phyloP scores from a whole-genome alignment of 2,888 invertebrate genomes.

The Morpho deidamia region DNA sequence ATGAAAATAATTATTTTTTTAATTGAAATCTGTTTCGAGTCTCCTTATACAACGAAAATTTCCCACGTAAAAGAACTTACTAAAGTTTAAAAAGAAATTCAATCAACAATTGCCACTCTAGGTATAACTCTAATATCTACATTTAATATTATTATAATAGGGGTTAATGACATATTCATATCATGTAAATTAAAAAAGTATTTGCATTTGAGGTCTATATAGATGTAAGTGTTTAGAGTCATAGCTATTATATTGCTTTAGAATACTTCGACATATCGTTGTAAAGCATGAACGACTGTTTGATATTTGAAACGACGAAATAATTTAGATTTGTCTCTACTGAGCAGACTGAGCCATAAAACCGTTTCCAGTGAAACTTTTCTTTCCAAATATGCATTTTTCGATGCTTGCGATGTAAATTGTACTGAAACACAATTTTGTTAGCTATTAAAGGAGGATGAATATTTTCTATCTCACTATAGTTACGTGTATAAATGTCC shows the following conservation, averaged over 20 bases:
- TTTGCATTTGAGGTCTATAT: constrained; percentile 78
- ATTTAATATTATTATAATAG: constrained; percentile 61
- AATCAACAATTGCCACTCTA: constrained; percentile 46
- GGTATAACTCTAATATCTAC: constrained; percentile 50
- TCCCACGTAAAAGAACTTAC: constrained; percentile 12
- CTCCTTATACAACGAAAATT: constrained; percentile 23
- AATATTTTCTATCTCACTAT: constrained; percentile 56
- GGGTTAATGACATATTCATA: constrained; percentile 77
- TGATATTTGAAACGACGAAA: constrained; percentile 18
- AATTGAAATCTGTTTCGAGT: constrained; percentile 9
- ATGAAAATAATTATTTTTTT: background rate
- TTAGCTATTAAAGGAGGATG: constrained; percentile 26
- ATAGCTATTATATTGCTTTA: constrained; percentile 76
- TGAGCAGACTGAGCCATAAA: constrained; percentile 53
- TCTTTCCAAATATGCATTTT: constrained; percentile 68
- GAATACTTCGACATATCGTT: constrained; percentile 77
- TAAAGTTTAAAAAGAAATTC: constrained; percentile 7
- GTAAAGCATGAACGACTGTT: constrained; percentile 64
- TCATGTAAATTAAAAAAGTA: constrained; percentile 77
- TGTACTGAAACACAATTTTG: constrained; percentile 10
- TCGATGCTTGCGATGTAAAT: constrained; percentile 43
- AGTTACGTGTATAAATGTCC: constrained; percentile 65
- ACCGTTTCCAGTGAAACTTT: constrained; percentile 27
- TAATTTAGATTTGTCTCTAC: constrained; percentile 39
- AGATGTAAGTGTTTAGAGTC: constrained; percentile 75